phyloP scores from a whole-genome alignment of 2,113 vertebrate genomes.

The Mungos mungo region DNA sequence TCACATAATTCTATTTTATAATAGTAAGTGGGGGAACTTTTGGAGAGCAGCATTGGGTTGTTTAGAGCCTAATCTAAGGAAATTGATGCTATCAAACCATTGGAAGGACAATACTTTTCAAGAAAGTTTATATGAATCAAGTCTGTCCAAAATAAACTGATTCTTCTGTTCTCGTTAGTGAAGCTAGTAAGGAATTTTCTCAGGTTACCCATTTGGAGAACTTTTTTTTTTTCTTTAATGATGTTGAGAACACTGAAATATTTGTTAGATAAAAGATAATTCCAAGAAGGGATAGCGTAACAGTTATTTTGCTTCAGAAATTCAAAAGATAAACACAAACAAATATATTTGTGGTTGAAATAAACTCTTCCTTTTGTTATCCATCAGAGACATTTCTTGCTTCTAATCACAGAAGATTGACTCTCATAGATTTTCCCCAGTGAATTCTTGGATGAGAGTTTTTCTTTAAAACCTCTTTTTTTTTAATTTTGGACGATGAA shows the following conservation, averaged over 20 bases:
- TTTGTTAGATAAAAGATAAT: slow-evolving; percentile 59
- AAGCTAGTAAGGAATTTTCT: slow-evolving; percentile 57
- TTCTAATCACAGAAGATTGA: not conserved
- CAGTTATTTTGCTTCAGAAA: slow-evolving; percentile 55
- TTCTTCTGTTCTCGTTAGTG: slow-evolving; percentile 33
- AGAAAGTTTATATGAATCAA: slow-evolving; percentile 52
- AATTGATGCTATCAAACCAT: slow-evolving; percentile 33
- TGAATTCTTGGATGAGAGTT: not conserved
- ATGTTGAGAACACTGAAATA: slow-evolving; percentile 34
- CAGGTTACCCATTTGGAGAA: slow-evolving; percentile 30
- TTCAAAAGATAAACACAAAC: slow-evolving; percentile 40
- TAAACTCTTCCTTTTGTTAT: slow-evolving; percentile 24
- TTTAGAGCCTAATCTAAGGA: slow-evolving; percentile 15
- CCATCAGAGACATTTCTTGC: not conserved
- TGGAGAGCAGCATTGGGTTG: not conserved
- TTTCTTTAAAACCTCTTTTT: not conserved
- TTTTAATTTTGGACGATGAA: not conserved
- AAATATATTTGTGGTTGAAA: slow-evolving; percentile 33
- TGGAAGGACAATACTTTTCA: slow-evolving; percentile 25
- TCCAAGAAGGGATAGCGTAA: slow-evolving; percentile 2
- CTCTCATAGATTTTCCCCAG: not conserved
- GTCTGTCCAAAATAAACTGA: slow-evolving; percentile 60
- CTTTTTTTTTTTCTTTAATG: not conserved
- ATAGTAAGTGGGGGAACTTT: not conserved
- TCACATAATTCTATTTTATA: slow-evolving; percentile 4